These are phyloP conservation scores for Labeo catla DNA, from an alignment of 2,113 vertebrate genomes.

Conservation along the genomic window DNA sequence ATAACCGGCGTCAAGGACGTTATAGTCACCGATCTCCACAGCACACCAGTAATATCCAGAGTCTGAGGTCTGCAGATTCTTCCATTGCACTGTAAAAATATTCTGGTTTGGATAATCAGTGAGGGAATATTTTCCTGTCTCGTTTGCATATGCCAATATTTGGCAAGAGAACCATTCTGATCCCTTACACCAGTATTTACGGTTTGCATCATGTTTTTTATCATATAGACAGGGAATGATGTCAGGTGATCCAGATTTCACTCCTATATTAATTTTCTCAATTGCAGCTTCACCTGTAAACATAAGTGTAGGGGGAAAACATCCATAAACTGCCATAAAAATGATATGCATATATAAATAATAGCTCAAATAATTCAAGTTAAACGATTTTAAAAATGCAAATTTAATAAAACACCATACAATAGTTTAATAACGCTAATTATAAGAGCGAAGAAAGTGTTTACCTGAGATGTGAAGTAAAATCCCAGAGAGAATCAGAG, in stretches of 20 bases:
- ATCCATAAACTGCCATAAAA: too few species aligned
- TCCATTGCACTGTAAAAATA: slow-evolving; percentile 54
- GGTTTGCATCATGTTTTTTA: slow-evolving; percentile 10
- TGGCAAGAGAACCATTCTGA: rapidly evolving
- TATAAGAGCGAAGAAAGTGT: neutral
- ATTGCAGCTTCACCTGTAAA: too few species aligned
- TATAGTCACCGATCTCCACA: too few species aligned
- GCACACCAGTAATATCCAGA: slow-evolving; percentile 42
- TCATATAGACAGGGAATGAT: neutral
- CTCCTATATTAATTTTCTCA: too few species aligned
- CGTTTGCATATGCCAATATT: slow-evolving; percentile 5
- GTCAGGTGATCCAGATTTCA: neutral
- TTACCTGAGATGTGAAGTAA: neutral
- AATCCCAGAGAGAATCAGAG: too few species aligned
- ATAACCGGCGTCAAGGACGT: too few species aligned
- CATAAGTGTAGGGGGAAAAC: too few species aligned
- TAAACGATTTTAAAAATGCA: neutral
- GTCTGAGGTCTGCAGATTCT: neutral
- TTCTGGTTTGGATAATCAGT: slow-evolving; percentile 43
- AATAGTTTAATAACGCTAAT: neutral
- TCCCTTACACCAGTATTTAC: slow-evolving; percentile 49
- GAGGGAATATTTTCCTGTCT: neutral
- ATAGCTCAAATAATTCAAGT: neutral
- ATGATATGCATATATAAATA: too few species aligned
- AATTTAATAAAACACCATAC: neutral